Conservation (phyloP, 2,888 invertebrate genomes). For the Sthenelais limicola region DNA sequence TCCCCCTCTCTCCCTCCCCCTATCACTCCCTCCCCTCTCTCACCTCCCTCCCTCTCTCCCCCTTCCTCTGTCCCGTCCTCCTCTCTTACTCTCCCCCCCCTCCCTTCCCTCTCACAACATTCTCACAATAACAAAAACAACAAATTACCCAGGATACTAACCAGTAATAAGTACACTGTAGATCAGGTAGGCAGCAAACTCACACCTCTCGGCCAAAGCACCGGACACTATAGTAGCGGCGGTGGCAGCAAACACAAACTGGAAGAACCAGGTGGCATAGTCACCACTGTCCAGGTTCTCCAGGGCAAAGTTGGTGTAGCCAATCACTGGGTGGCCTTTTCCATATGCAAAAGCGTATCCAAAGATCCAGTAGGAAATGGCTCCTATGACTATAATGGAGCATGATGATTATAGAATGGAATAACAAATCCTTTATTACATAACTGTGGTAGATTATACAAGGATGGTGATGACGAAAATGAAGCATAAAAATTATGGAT, state of each 20-base stretch:
- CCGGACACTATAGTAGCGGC: slow-evolving; percentile 76
- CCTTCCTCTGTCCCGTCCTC: too few species aligned
- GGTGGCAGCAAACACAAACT: slow-evolving; percentile 76
- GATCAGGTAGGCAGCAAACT: slow-evolving; percentile 75
- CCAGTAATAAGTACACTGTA: slow-evolving; percentile 75
- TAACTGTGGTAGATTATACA: too few species aligned
- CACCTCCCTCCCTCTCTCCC: too few species aligned
- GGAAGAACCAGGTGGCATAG: slow-evolving; percentile 74
- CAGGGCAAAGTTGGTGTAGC: slow-evolving; percentile 66
- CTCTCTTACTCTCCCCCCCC: too few species aligned
- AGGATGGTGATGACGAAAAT: too few species aligned
- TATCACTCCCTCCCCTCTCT: too few species aligned
- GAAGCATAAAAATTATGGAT: too few species aligned
- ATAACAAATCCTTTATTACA: too few species aligned
- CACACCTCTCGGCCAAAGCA: slow-evolving; percentile 76
- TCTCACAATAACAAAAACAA: too few species aligned
- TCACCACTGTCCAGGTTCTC: slow-evolving; percentile 53
- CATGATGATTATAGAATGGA: neutral
- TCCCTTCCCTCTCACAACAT: too few species aligned
- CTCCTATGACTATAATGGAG: slow-evolving; percentile 60
- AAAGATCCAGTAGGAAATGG: slow-evolving; percentile 73
- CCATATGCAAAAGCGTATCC: slow-evolving; percentile 74
- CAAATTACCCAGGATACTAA: slow-evolving; percentile 52
- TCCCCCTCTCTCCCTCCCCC: too few species aligned
- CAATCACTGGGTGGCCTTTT: slow-evolving; percentile 69